Percentiles rank a stretch among this genome's conserved stretches.
Evolutionary conservation across 2,113 vertebrate species (phyloP).

Genomic region (Gymnogyps californianus): DNA sequence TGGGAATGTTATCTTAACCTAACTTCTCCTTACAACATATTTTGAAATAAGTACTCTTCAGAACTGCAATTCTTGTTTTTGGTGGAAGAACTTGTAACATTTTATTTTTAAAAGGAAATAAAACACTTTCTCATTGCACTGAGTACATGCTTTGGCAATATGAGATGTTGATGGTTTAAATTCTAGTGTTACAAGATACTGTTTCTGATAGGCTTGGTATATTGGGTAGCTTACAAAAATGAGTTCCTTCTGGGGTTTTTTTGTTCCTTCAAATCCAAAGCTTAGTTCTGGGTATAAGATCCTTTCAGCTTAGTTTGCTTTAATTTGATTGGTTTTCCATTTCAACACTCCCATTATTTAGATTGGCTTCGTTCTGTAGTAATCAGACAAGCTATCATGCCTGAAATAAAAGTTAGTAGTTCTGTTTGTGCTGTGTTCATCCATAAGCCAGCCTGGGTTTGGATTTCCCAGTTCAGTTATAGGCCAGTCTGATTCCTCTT

Average conservation of each 20-base stretch:
- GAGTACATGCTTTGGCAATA: not conserved
- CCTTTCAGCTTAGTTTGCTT: not conserved
- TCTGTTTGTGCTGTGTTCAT: constrained; percentile 24
- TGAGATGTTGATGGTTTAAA: not conserved
- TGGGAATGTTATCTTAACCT: constrained; percentile 36
- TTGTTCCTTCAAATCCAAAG: not conserved
- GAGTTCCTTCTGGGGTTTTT: not conserved
- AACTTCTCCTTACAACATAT: not conserved
- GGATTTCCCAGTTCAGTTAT: not conserved
- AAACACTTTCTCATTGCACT: not conserved
- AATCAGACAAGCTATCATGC: not conserved
- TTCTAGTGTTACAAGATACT: not conserved
- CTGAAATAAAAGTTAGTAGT: constrained; percentile 4
- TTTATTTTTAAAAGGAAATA: constrained; percentile 24
- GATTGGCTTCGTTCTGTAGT: not conserved
- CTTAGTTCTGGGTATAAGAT: not conserved
- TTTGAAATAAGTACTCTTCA: not conserved
- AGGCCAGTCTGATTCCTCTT: not conserved
- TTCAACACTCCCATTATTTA: constrained; percentile 26
- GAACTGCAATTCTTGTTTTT: not conserved
- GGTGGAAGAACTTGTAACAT: not conserved
- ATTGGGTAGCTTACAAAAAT: not conserved
- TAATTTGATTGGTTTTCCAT: not conserved
- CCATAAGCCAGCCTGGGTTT: not conserved
- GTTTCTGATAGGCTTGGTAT: not conserved